Evolutionary conservation across 1,140 invertebrate species (phyloP).

Genomic region (Lineus longissimus): DNA sequence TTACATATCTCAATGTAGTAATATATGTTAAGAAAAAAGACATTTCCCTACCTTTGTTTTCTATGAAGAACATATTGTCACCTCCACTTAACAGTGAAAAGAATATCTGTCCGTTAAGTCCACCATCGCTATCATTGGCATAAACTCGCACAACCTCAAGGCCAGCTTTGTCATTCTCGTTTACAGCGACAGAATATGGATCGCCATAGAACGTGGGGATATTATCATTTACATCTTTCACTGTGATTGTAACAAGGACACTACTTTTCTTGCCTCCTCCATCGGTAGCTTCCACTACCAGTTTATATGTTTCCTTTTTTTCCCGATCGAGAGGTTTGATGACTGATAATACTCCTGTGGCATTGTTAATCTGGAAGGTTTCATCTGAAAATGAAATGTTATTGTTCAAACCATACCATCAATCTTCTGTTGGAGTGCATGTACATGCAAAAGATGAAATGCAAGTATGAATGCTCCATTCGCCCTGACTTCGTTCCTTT

Average conservation of each 20-base stretch:
- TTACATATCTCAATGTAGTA: too few species aligned
- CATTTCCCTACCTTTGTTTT: too few species aligned
- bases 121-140: constrained; percentile 1
- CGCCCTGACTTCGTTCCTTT: too few species aligned
- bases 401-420: too few species aligned
- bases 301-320: not conserved
- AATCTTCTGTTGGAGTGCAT: too few species aligned
- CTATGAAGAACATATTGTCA: too few species aligned
- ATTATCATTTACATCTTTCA: not conserved
- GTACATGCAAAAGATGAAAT: too few species aligned
- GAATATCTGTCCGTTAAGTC: not conserved
- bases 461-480: too few species aligned
- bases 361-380: too few species aligned
- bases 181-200: not conserved
- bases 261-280: not conserved
- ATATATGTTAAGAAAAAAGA: too few species aligned
- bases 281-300: not conserved
- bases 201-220: not conserved
- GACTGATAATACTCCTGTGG: not conserved
- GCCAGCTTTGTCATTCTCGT: not conserved
- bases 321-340: not conserved
- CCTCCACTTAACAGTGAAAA: not conserved
- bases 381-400: too few species aligned
- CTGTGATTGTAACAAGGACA: not conserved
- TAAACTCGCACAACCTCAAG: not conserved